phyloP scores from a whole-genome alignment of 2,888 invertebrate species.

The Caenorhabditis drosophilae region DNA sequence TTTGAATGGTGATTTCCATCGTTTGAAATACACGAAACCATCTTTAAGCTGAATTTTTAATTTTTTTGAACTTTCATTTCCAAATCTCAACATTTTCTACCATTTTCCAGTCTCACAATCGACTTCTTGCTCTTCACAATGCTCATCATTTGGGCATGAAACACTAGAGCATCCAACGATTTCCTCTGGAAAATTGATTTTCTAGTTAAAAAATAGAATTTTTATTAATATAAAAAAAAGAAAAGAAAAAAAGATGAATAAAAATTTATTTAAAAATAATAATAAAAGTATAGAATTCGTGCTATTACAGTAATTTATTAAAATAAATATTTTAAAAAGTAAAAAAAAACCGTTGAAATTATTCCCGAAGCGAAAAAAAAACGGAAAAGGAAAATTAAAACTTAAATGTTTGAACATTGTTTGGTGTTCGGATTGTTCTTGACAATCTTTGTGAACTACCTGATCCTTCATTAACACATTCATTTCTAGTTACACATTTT shows the following conservation, averaged over 20 bases:
- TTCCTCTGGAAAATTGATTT: not conserved
- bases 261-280: not conserved
- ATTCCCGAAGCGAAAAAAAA: too few relatives aligned
- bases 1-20: constrained; percentile 1
- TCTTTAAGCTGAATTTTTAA: constrained; percentile 16
- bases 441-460: too few relatives aligned
- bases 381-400: too few relatives aligned
- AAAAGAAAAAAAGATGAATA: not conserved
- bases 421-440: too few relatives aligned
- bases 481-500: too few relatives aligned
- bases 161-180: constrained; percentile 7
- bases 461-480: too few relatives aligned
- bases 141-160: constrained; percentile 6
- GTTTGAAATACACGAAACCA: constrained; percentile 13
- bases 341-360: too few relatives aligned
- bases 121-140: constrained; percentile 13
- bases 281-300: not conserved
- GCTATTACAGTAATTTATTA: not conserved
- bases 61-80: not conserved
- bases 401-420: too few relatives aligned
- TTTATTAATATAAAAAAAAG: too few relatives aligned
- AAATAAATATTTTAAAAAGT: not conserved
- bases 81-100: not conserved
- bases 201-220: too few relatives aligned
- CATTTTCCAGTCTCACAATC: constrained; percentile 15